Percentiles rank a stretch among this genome's conserved stretches.
These are phyloP conservation scores for Lysiphlebus fabarum DNA, from an alignment of 1,140 invertebrate species.

Conservation along the genomic window DNA sequence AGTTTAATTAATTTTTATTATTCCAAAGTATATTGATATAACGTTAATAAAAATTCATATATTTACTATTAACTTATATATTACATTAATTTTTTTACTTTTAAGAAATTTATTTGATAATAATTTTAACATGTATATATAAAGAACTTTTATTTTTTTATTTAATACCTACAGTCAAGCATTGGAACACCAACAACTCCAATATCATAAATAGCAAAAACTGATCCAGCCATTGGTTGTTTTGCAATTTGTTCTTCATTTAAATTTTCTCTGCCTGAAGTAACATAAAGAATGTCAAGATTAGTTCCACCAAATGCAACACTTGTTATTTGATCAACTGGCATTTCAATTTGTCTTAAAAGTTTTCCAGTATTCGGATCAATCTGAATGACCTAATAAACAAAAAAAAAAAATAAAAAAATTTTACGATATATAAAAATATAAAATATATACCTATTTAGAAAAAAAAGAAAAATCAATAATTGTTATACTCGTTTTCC, in stretches of 20 bases:
- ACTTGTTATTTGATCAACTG: constrained; percentile 62
- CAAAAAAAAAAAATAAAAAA: not conserved
- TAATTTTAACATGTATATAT: too few species aligned
- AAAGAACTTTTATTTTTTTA: too few species aligned
- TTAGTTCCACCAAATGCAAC: constrained; percentile 61
- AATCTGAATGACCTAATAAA: constrained; percentile 56
- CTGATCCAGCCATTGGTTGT: constrained; percentile 65
- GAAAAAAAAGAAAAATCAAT: constrained; percentile 1
- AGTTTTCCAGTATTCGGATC: constrained; percentile 57
- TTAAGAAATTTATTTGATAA: too few species aligned
- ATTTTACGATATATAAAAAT: not conserved
- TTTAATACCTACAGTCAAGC: not conserved
- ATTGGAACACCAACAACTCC: constrained; percentile 57
- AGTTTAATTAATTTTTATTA: too few species aligned
- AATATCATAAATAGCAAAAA: constrained; percentile 69
- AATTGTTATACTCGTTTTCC: constrained; percentile 51
- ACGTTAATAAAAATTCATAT: too few species aligned
- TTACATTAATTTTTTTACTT: too few species aligned
- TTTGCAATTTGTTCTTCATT: constrained; percentile 47
- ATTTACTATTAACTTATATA: too few species aligned
- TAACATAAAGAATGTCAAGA: constrained; percentile 56
- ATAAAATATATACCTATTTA: constrained; percentile 6
- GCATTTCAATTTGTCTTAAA: constrained; percentile 62
- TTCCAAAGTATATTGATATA: too few species aligned
- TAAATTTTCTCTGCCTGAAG: constrained; percentile 48